These are phyloP conservation scores for Trachymyrmex cornetzi DNA, from an alignment of 1,140 invertebrate species.

Conservation along the genomic window DNA sequence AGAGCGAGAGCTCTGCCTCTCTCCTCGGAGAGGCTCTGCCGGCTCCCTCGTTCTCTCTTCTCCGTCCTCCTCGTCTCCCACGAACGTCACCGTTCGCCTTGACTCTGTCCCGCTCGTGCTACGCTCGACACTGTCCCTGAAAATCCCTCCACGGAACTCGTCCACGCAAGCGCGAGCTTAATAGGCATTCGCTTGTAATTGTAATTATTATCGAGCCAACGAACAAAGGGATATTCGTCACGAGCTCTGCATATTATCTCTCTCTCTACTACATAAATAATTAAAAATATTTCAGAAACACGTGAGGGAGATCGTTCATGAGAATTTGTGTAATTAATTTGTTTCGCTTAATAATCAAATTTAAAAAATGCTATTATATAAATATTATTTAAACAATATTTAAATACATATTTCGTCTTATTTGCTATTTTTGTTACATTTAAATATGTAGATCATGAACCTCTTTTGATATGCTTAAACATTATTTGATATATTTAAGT, in stretches of 20 bases:
- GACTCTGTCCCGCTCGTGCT: conserved; percentile 33
- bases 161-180: conserved; percentile 38
- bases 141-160: conserved; percentile 51
- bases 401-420: background rate
- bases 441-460: background rate
- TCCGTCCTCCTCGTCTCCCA: conserved; percentile 55
- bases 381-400: background rate
- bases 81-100: conserved; percentile 48
- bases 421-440: background rate
- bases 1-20: conserved; percentile 45
- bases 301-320: background rate
- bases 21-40: conserved; percentile 46
- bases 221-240: background rate
- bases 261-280: background rate
- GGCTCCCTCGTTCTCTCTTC: conserved; percentile 31
- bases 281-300: background rate
- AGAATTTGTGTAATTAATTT: background rate
- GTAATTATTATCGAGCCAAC: conserved; percentile 20
- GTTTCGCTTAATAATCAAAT: background rate
- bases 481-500: background rate
- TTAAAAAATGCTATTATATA: background rate
- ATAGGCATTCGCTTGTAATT: conserved; percentile 44
- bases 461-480: background rate
- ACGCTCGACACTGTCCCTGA: conserved; percentile 69
- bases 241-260: background rate